A percentile compares a stretch with the other conserved stretches of the same genome.
Conservation (phyloP, 2,888 invertebrate genomes). For the Ptilodon capucinus region DNA sequence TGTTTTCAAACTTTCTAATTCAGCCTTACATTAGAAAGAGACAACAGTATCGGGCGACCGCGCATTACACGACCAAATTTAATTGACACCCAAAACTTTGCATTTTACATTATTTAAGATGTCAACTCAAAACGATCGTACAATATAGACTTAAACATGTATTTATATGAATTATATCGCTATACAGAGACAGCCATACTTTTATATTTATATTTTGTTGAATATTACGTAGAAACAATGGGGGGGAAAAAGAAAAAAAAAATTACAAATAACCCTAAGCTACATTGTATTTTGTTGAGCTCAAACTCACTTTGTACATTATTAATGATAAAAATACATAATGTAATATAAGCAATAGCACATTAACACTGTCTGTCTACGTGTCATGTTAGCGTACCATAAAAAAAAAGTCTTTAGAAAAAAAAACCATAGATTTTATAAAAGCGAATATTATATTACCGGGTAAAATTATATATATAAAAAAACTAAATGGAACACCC, state of each 20-base stretch:
- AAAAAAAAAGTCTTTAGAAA: constrained; percentile 53
- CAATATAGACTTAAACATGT: constrained; percentile 21
- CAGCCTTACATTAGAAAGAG: constrained; percentile 81
- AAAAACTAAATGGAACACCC: constrained; percentile 22
- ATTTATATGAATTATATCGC: constrained; percentile 48
- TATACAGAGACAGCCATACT: constrained; percentile 58
- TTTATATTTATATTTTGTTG: constrained; percentile 40
- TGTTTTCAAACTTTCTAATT: constrained; percentile 76
- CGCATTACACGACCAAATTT: constrained; percentile 28
- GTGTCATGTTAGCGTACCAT: constrained; percentile 29
- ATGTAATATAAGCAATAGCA: constrained; percentile 68
- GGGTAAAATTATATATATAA: constrained; percentile 44
- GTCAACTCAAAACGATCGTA: constrained; percentile 8
- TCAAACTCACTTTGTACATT: constrained; percentile 80
- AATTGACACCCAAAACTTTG: constrained; percentile 11
- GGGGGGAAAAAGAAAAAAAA: constrained; percentile 38
- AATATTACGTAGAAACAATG: constrained; percentile 17
- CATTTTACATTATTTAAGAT: constrained; percentile 12
- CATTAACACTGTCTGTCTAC: constrained; percentile 35
- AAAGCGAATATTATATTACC: constrained; percentile 29
- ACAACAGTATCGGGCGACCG: constrained; percentile 64
- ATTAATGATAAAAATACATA: constrained; percentile 70
- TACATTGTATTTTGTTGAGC: constrained; percentile 76
- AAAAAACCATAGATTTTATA: constrained; percentile 34
- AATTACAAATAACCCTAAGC: constrained; percentile 63